Evolutionary conservation across 2,113 vertebrate species (phyloP).

Genomic region (Paradisaea rubra): DNA sequence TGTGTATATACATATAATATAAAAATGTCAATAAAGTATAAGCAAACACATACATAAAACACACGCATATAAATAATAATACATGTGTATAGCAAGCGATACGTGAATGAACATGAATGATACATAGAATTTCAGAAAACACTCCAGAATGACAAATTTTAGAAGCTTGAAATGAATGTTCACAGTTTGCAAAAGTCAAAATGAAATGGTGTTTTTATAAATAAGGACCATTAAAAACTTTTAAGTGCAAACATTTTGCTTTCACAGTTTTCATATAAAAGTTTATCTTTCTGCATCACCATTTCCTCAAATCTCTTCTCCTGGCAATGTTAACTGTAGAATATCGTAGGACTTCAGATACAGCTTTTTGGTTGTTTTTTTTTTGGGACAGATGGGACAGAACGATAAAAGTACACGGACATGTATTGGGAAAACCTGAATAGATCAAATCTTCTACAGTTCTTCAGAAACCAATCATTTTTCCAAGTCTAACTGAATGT

Average conservation of each 20-base stretch:
- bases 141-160: neutral
- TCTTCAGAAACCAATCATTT: neutral
- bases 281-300: neutral
- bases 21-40: neutral
- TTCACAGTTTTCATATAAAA: neutral
- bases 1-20: neutral
- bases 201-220: neutral
- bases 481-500: neutral
- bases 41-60: neutral
- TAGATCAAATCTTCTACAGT: neutral
- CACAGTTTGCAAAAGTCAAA: neutral
- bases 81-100: neutral
- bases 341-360: accelerated
- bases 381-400: neutral
- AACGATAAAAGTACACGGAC: neutral
- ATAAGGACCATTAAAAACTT: neutral
- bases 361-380: neutral
- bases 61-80: neutral
- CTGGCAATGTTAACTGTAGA: neutral
- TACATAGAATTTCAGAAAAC: neutral
- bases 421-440: neutral
- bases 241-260: neutral
- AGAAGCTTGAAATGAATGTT: neutral
- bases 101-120: neutral
- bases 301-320: neutral